Base-by-base conservation (phyloP, 2,888 invertebrate genomes). In the Apamea anceps region DNA sequence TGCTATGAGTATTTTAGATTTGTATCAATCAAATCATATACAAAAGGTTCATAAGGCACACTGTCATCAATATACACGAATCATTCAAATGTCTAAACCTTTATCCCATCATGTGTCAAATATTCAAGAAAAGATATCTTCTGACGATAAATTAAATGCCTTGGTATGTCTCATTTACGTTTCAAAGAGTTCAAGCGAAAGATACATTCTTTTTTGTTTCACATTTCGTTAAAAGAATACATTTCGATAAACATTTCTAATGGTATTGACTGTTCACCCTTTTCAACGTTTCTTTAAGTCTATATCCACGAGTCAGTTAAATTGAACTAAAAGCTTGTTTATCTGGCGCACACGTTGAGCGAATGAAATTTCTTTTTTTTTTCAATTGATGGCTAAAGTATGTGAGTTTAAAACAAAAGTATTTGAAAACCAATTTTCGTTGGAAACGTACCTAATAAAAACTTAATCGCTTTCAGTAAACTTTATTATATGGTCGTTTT, bases 371-470 rank as follows among this genome's bases (percentile, higher is more conserved):
- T 77, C 1, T 79, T 84, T 75, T 79, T 84, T 75, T 82, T 80
- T 67, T 75, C 75, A 32, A 37, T 77, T 66, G 68, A 70, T 60
- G 68, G 5, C 2, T 57, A 32, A 87, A 77, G 54, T 75, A 67
- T 87, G 45, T 66, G 68, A 86, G 72, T 79, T 86, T 76, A 84
- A 83, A 86, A 83, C 79, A 85, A 86, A 85, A 79, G 76, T 77
- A 57, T 84, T 87, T 18, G 60, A 83, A 86, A 77, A 51, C 48
- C 79, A 75, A 84, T 86, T 86, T 72, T 79, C 76, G 37, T 62
- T 72, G 25, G 48, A 28, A 75, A 79, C 72, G 65, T 75, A 76
- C 48, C 65, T 75, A 75, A 85, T 79, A 86, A 79, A 85, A 83
- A 79, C 73, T 67, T 76, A 79, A 83, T 79, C 73, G 71, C 15